These are phyloP conservation scores for Clepsis dumicolana DNA, from an alignment of 2,888 invertebrate genomes.

Conservation along the genomic window DNA sequence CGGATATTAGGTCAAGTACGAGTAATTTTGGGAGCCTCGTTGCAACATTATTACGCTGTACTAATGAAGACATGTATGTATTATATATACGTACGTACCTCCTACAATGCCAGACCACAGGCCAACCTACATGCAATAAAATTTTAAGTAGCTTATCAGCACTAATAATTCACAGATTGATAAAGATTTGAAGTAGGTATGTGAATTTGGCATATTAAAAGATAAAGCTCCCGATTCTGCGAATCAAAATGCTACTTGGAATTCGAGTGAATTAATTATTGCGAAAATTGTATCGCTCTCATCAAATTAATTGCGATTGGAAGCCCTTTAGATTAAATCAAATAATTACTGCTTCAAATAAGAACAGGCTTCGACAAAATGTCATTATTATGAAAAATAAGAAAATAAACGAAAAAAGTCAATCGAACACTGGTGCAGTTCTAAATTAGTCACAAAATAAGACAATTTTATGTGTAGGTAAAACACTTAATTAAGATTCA, in stretches of 20 bases:
- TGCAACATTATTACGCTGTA: conserved; percentile 32
- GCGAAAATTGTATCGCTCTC: background rate
- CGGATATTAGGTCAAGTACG: conserved; percentile 44
- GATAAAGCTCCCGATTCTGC: background rate
- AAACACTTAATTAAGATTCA: background rate
- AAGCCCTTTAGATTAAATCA: background rate
- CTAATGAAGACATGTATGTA: conserved; percentile 18
- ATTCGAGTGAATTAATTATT: background rate
- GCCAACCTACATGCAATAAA: background rate
- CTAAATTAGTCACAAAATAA: too few species aligned
- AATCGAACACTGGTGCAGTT: background rate
- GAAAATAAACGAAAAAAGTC: background rate
- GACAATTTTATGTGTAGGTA: background rate
- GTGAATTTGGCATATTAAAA: background rate
- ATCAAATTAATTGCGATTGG: background rate
- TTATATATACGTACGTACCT: too few species aligned
- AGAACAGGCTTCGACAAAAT: conserved; percentile 10
- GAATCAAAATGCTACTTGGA: background rate
- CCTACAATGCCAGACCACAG: background rate
- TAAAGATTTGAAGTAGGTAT: background rate
- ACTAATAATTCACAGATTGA: background rate
- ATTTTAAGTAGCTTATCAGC: background rate
- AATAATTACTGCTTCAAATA: conserved; percentile 5
- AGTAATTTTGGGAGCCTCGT: conserved; percentile 33
- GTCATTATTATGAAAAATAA: background rate